These are phyloP conservation scores for Psilopsiagon aurifrons DNA, from an alignment of 2,113 vertebrate species.

Conservation along the genomic window DNA sequence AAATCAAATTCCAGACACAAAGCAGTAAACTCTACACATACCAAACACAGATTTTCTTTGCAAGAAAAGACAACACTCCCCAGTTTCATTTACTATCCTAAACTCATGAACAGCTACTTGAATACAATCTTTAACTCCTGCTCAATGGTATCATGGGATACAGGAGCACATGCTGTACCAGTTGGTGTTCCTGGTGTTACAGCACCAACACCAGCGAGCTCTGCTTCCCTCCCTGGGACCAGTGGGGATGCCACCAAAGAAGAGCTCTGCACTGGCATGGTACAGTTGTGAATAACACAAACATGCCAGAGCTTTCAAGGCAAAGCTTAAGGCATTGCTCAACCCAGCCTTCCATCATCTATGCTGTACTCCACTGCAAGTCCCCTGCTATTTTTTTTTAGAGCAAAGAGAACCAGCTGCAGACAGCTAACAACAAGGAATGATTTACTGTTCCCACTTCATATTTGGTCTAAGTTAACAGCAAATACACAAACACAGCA, in stretches of 20 bases:
- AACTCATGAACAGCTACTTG: not conserved
- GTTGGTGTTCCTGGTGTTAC: not conserved
- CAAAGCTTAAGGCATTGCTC: not conserved
- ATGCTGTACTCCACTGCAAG: not conserved
- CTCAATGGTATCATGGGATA: not conserved
- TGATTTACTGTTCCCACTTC: not conserved
- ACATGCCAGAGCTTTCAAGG: rapidly evolving
- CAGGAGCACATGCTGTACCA: not conserved
- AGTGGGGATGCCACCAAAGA: not conserved
- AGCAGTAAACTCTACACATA: not conserved
- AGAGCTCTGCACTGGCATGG: not conserved
- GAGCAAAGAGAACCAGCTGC: not conserved
- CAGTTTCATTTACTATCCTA: not conserved
- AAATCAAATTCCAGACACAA: not conserved
- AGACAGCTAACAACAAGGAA: not conserved
- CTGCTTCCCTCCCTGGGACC: not conserved
- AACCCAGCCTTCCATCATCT: not conserved
- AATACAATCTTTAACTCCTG: not conserved
- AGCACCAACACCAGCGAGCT: rapidly evolving
- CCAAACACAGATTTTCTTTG: not conserved
- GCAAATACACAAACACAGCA: not conserved
- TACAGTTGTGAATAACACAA: rapidly evolving
- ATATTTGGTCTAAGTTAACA: not conserved
- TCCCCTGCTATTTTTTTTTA: not conserved
- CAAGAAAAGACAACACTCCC: not conserved